Evolutionary conservation across 1,140 invertebrate genomes (phyloP), one percentile per base, ranked within the genome.

Genomic region (Rhysida immarginata): DNA sequence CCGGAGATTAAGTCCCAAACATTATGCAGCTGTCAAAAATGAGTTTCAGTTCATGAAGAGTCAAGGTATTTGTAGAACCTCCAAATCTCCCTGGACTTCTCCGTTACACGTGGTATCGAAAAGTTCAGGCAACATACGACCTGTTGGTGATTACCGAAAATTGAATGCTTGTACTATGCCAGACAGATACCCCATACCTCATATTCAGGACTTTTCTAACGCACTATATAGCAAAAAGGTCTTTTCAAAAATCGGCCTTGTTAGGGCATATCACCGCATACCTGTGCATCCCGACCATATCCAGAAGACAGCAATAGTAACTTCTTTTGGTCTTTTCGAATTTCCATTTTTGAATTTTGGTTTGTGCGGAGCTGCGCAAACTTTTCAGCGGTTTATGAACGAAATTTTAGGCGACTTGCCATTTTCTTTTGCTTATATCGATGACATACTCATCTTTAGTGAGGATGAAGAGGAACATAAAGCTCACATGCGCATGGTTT

Each of bases 291-390:
- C 16, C 5, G 56, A 44, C 1, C 50, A 59, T 49, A 55, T 54
- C 2, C 48, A 45, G 1, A 62, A 62, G 46, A 66, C 57, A 18
- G 62, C 62, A 5, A 55, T 69, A 24, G 27, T 42, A 20, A 66
- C 65, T 26, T 54, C 61, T 14, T 53, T 62, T 29, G 65, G 66
- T 11, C 56, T 66, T 1, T 71, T 57, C 50, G 57, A 69, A 46
- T 68, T 63, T 44, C 58, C 54, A 20, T 59, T 60, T 1, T 59
- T 69, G 54, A 56, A 61, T 26, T 67, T 69, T 53, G 69, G 69
- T 26, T 58, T 71, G 25, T 48, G 21, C 20, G 66, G 65, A 54
- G 65, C 66, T 13, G 58, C 62, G 14, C 61, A 66, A n/a, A 57
- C 46, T 5, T 62, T 59, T 23, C 61, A 62, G 27, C 13, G 54